Percentiles rank a stretch among this genome's conserved stretches.
These are phyloP conservation scores for Brachypalpus laphriformis DNA, from an alignment of 2,888 invertebrate species.

Conservation along the genomic window DNA sequence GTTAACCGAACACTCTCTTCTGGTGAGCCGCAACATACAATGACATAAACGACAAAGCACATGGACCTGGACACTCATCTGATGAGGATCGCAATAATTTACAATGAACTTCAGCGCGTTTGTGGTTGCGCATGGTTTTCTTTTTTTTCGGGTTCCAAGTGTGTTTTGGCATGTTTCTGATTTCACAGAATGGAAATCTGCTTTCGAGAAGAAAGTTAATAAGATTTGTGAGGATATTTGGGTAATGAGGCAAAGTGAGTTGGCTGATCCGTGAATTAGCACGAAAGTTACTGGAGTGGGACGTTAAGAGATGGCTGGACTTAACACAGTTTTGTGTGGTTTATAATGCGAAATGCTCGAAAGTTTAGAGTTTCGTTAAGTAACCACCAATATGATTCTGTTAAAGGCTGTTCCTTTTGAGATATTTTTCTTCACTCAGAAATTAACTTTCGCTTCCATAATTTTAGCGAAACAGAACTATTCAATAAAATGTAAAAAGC, in stretches of 20 bases:
- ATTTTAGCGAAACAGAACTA: too few species aligned
- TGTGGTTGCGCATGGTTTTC: slow-evolving; percentile 5
- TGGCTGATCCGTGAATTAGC: neutral
- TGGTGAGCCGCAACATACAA: slow-evolving; percentile 16
- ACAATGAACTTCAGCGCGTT: slow-evolving; percentile 58
- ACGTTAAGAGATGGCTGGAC: neutral
- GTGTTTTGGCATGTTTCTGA: slow-evolving; percentile 52
- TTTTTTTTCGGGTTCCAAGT: neutral
- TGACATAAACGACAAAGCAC: slow-evolving; percentile 27
- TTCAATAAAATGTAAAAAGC: too few species aligned
- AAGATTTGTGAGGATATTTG: slow-evolving; percentile 43
- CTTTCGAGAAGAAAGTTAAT: slow-evolving; percentile 34
- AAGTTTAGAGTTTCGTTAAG: too few species aligned
- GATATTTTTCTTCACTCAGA: too few species aligned
- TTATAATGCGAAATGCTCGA: too few species aligned
- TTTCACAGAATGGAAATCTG: slow-evolving; percentile 10
- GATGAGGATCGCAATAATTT: slow-evolving; percentile 70
- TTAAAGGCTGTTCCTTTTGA: too few species aligned
- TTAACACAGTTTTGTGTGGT: too few species aligned
- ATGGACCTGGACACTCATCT: slow-evolving; percentile 54
- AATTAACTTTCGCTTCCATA: too few species aligned
- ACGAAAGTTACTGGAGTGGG: neutral
- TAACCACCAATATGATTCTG: too few species aligned
- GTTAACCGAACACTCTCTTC: neutral
- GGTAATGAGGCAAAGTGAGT: slow-evolving; percentile 43